Evolutionary conservation across 30 jellyfish, hydroid and myxozoan genomes (phyloP), one percentile per base, ranked within the genome.

Genomic region (Calvadosia cruxmelitensis): DNA sequence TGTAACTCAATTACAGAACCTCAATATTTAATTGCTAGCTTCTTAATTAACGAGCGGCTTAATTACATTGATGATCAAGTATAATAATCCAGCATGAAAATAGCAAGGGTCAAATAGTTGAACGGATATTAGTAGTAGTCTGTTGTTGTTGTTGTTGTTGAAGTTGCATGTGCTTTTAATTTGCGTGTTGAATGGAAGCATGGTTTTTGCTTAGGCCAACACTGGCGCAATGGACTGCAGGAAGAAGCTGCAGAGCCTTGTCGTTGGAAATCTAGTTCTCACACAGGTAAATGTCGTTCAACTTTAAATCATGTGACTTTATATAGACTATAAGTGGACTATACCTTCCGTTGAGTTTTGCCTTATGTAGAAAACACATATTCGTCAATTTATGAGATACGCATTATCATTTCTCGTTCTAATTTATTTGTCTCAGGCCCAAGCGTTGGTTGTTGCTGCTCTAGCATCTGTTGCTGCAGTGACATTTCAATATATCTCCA

Each of bases 391-490:
- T n/a, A n/a, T n/a, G n/a, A n/a, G n/a, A n/a, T n/a, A n/a, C 61
- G 16, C 61, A 48, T 48, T 48, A 10, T 16, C 13, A 61, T 61
- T 25, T 61, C 30, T n/a, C n/a, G 3, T 12, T 26, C 13, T 29
- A 10, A 48, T 67, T 25, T 1, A 26, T 34, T 33, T 62, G 27
- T n/a, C n/a, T n/a, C n/a, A n/a, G n/a, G 98, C 98, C 2, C 98
- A 89, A 66, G 98, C 98, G 1, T 53, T 89, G 68, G 93, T 89
- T 25, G 98, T 89, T 23, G 98, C 98, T 0, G 94, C 94, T 1
- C 75, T 89, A 20, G 93, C 98, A 66, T 81, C 98, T 0, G 52
- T 89, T 0, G 94, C 94, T 1, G 98, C 98, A 10, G 94, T 81
- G 32, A 80, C 75, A 3, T 77, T 89, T 75, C 93, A 94, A 1